phyloP scores from a whole-genome alignment of 2,797 vertebrate species.

The Geotrypetes seraphini region DNA sequence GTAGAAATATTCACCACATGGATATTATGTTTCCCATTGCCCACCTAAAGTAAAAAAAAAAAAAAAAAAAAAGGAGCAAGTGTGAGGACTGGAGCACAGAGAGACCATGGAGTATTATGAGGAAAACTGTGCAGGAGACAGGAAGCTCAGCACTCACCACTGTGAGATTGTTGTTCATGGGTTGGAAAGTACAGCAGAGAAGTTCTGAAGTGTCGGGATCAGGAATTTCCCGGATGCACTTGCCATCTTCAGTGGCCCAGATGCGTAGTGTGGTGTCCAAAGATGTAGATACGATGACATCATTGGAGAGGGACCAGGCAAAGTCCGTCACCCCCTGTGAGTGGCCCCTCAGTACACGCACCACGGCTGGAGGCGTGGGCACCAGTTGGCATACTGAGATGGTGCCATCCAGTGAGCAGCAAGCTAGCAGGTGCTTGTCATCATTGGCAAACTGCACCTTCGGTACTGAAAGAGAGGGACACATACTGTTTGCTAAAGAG shows the following conservation, averaged over 20 bases:
- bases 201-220: conserved; percentile 82
- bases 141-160: conserved; percentile 63
- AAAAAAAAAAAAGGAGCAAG: neutral
- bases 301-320: conserved; percentile 91
- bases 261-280: conserved; percentile 83
- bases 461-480: conserved; percentile 54
- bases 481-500: neutral
- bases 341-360: conserved; percentile 76
- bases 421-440: conserved; percentile 84
- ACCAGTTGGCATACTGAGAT: conserved; percentile 84
- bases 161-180: conserved; percentile 91
- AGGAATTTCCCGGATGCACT: conserved; percentile 80
- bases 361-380: conserved; percentile 73
- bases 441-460: conserved; percentile 88
- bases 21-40: conserved; percentile 82
- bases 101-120: neutral
- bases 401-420: conserved; percentile 83
- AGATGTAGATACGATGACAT: conserved; percentile 83
- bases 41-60: conserved; percentile 55
- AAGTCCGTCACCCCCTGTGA: conserved; percentile 78
- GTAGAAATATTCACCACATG: conserved; percentile 93
- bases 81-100: conserved; percentile 4
- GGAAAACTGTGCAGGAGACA: neutral
- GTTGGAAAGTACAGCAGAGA: conserved; percentile 90
- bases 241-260: conserved; percentile 86